Evolutionary conservation across 92 coral and sea anemone species (phyloP).

Genomic region (Phenganax marumi): DNA sequence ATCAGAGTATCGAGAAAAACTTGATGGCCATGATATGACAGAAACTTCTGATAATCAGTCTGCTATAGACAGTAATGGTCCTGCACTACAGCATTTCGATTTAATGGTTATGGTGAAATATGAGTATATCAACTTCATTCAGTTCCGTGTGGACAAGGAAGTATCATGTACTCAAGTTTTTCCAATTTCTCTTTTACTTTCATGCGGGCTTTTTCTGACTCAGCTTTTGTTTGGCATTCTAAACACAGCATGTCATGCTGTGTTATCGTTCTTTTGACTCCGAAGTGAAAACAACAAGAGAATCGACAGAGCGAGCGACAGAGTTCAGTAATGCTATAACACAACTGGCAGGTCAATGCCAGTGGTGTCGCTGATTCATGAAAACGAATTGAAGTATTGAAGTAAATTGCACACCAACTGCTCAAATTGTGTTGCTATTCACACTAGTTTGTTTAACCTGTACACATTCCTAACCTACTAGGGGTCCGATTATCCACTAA

Average conservation of each 20-base stretch:
- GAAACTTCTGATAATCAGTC: too few species aligned
- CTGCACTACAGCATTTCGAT: too few species aligned
- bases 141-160: slow-evolving; percentile 6
- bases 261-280: neutral
- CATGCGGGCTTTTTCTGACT: neutral
- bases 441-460: neutral
- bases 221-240: slow-evolving; percentile 8
- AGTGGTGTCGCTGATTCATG: neutral
- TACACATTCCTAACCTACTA: neutral
- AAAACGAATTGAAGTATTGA: neutral
- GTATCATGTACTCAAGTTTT: neutral
- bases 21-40: too few species aligned
- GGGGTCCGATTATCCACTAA: neutral
- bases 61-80: too few species aligned
- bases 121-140: neutral
- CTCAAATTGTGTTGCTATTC: neutral
- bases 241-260: slow-evolving; percentile 7
- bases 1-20: too few species aligned
- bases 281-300: neutral
- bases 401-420: neutral
- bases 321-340: too few species aligned
- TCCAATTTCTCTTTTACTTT: neutral
- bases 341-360: too few species aligned
- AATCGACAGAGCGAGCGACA: too few species aligned
- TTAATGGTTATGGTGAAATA: too few species aligned